These are phyloP conservation scores for Drosophila formosana DNA, from an alignment of 2,888 invertebrate genomes.

Conservation along the genomic window DNA sequence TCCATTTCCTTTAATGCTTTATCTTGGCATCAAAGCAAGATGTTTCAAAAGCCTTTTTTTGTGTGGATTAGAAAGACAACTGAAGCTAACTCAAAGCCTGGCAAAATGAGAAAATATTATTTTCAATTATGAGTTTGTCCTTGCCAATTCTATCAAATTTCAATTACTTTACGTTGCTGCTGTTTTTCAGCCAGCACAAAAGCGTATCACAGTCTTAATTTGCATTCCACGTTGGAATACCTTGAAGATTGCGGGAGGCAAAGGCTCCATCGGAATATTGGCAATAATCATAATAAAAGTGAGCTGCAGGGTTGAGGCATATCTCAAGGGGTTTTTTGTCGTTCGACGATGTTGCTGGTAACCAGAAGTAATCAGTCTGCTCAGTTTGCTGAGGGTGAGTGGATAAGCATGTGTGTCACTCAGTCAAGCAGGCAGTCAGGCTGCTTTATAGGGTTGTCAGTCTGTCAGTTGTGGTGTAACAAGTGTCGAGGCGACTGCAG, in stretches of 20 bases:
- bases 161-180: neutral
- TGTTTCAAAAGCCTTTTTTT: neutral
- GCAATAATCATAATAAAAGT: conserved; percentile 52
- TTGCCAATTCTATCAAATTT: neutral
- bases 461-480: conserved; percentile 57
- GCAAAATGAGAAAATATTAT: conserved; percentile 7
- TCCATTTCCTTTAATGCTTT: neutral
- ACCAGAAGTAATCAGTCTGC: conserved; percentile 17
- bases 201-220: conserved; percentile 24
- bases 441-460: conserved; percentile 4
- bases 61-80: neutral
- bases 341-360: conserved; percentile 1
- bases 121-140: conserved; percentile 2
- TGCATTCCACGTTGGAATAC: conserved; percentile 4
- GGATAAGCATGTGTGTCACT: conserved; percentile 17
- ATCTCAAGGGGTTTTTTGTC: conserved; percentile 41
- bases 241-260: neutral
- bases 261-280: neutral
- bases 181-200: conserved; percentile 17
- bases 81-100: neutral
- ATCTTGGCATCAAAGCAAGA: neutral
- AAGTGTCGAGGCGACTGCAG: conserved; percentile 61
- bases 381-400: conserved; percentile 22
- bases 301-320: conserved; percentile 21
- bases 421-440: conserved; percentile 26